Conservation (phyloP, 2,113 vertebrate species). For the Scolopax mira region DNA sequence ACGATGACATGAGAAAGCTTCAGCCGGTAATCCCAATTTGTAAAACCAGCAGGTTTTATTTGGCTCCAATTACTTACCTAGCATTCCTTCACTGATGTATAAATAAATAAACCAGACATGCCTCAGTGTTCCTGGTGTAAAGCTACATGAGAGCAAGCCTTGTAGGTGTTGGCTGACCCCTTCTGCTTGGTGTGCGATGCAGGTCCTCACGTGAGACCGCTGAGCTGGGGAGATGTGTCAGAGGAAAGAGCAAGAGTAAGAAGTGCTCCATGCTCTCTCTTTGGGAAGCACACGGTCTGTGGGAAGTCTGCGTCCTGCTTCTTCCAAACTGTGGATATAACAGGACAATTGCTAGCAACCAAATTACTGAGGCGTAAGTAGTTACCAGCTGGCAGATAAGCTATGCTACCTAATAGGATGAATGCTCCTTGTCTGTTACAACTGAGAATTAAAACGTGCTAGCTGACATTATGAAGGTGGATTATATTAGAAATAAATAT, state of each 20-base stretch:
- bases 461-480: background rate
- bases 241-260: background rate
- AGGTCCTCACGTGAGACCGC: fast-evolving
- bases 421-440: background rate
- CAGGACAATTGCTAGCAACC: background rate
- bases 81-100: background rate
- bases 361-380: background rate
- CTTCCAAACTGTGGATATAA: background rate
- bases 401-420: background rate
- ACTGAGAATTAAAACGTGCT: background rate
- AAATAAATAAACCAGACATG: background rate
- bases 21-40: background rate
- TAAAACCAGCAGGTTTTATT: background rate
- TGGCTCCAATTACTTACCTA: background rate
- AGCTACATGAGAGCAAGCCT: background rate
- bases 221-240: background rate
- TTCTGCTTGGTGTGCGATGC: background rate
- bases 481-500: background rate
- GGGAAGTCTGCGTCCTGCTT: background rate
- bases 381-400: background rate
- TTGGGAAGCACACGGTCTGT: background rate
- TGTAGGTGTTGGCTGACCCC: background rate
- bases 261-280: background rate
- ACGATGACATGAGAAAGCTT: background rate
- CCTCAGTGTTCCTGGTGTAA: background rate